Percentiles rank a stretch among this genome's conserved stretches.
Evolutionary conservation across 2,797 vertebrate species (phyloP).

Genomic region (Tenualosa thibaudeaui): DNA sequence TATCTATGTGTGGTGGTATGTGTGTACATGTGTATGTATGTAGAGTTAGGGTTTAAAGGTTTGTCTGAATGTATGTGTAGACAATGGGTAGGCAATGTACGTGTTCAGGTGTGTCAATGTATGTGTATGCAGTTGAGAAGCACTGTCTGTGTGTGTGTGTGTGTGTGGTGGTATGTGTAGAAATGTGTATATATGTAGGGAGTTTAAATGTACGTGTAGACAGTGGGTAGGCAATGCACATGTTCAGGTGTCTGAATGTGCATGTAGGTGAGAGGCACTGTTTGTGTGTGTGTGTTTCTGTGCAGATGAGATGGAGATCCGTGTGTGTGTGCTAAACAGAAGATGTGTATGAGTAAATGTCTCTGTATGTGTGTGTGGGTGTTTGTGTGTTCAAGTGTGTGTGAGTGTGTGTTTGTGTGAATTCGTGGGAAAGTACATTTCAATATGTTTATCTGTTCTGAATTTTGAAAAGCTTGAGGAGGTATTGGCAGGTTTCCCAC

Average conservation of each 20-base stretch:
- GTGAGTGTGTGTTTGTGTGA: neutral
- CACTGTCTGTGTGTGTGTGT: neutral
- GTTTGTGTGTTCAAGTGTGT: neutral
- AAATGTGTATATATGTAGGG: neutral
- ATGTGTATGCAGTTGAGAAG: neutral
- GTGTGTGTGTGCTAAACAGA: neutral
- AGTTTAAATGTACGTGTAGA: neutral
- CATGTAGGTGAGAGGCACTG: neutral
- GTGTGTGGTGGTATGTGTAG: neutral
- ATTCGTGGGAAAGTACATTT: neutral
- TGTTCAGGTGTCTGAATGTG: neutral
- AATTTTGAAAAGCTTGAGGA: neutral
- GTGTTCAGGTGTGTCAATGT: neutral
- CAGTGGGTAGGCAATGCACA: neutral
- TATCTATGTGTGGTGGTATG: neutral
- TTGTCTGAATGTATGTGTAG: neutral
- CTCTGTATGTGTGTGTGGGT: neutral
- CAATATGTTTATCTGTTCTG: neutral
- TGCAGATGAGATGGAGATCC: neutral
- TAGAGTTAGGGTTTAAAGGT: neutral
- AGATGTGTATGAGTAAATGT: neutral
- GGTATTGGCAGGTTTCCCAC: neutral
- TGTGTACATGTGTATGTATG: neutral
- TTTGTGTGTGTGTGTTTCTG: neutral
- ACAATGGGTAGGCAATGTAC: neutral